A percentile compares a stretch with the other conserved stretches of the same genome.
These are phyloP conservation scores for Avahi laniger DNA, from an alignment of 2,797 vertebrate species.

Conservation along the genomic window DNA sequence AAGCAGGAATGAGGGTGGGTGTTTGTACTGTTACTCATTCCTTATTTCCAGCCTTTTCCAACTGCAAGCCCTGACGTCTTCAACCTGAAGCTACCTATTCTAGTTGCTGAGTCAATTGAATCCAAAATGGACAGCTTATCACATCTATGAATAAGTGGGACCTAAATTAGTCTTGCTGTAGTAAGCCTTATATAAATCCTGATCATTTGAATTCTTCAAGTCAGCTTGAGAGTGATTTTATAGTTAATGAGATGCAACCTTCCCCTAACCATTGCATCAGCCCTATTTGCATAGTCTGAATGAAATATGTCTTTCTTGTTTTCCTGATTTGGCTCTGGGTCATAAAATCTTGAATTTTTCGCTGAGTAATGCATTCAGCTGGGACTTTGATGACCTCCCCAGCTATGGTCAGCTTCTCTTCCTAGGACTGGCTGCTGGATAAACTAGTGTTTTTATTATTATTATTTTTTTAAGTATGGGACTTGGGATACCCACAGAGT, in stretches of 20 bases:
- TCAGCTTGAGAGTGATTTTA: not conserved
- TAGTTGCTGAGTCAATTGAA: not conserved
- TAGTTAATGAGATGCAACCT: not conserved
- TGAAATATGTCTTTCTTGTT: not conserved
- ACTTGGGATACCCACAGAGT: not conserved
- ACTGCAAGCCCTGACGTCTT: not conserved
- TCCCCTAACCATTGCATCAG: not conserved
- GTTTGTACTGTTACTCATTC: not conserved
- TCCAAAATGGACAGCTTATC: not conserved
- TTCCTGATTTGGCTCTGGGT: not conserved
- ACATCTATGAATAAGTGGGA: not conserved
- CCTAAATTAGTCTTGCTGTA: not conserved
- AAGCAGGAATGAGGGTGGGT: not conserved
- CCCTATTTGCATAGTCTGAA: not conserved
- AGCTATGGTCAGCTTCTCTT: not conserved
- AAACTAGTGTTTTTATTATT: not conserved
- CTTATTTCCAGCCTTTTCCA: not conserved
- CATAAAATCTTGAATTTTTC: not conserved
- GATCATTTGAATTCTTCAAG: not conserved
- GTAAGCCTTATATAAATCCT: not conserved
- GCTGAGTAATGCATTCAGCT: not conserved
- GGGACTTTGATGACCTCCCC: not conserved
- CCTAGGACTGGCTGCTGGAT: not conserved
- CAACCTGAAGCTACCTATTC: not conserved
- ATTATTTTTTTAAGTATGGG: not conserved